Evolutionary conservation across 2,113 vertebrate genomes (phyloP), one percentile per base, ranked within the genome.

Genomic region (Podarcis raffonei): DNA sequence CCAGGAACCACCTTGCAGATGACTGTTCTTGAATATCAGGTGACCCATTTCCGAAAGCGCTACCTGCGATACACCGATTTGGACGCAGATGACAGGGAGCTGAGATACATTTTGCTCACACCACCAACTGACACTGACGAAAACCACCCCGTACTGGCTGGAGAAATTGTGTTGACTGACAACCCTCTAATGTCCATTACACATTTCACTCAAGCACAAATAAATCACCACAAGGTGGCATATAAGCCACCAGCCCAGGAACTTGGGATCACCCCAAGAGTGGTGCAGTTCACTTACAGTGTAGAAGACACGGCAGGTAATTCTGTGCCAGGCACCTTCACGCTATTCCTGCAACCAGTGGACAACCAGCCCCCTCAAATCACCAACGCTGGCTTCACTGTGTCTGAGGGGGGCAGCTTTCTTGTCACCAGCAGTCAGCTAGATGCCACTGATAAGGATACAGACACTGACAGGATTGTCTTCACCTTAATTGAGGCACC

Each of bases 391-490:
- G 96, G 95, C 20, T 95, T 97, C 74, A 83, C 89, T 65, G 87
- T 96, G 39, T 87, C 89, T 62, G 91, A 95, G 23, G 94, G 93
- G 76, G 91, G 84, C 57, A 92, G 68, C 25, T 96, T 96, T 79
- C 91, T 92, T 39, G 89, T 97, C 39, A 94, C 93, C 32, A 93
- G 76, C 25, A 95, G 92, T 74, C 97, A 98, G 22, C 93, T 98
- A 13, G 93, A 97, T 91, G 97, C 97, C 69, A 96, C 91, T 74
- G 98, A 99, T 92, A 94, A 95, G 5, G 98, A 98, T 90, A 98
- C 98, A 87, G 96, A 98, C 48, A 91, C 93, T 85, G 95, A 97
- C 68, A 96, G 96, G 81, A 98, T 98, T 23, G 68, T 97, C 32
- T 98, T 98, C 89, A 92, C 85, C 9, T 87, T 97, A 91, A 92